Percentiles rank a stretch among this genome's conserved stretches.
These are phyloP conservation scores for Acleris sparsana DNA, from an alignment of 2,888 invertebrate genomes.

Conservation along the genomic window DNA sequence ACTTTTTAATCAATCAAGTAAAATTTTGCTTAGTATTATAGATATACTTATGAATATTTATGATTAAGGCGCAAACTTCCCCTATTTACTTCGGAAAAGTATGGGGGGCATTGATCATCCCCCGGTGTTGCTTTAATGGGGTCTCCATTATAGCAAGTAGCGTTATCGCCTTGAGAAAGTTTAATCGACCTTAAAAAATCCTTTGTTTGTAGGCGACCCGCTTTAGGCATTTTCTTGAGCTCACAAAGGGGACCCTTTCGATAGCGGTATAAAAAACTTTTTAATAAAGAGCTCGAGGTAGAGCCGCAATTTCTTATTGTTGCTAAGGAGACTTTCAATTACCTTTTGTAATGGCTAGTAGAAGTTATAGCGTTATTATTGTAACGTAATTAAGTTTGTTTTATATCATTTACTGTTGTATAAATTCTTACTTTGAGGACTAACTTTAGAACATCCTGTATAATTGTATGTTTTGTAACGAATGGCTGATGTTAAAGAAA, in stretches of 20 bases:
- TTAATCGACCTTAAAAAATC: slow-evolving; percentile 68
- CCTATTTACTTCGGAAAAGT: slow-evolving; percentile 21
- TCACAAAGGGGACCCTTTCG: slow-evolving; percentile 40
- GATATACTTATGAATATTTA: slow-evolving; percentile 8
- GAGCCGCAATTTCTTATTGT: slow-evolving; percentile 53
- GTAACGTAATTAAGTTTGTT: slow-evolving; percentile 38
- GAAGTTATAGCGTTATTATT: slow-evolving; percentile 41
- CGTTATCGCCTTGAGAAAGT: slow-evolving; percentile 59
- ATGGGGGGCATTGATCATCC: slow-evolving; percentile 30
- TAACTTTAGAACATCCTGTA: too few species aligned
- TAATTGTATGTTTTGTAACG: too few species aligned
- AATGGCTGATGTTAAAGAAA: background rate
- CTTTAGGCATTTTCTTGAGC: slow-evolving; percentile 45
- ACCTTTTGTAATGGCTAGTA: slow-evolving; percentile 46
- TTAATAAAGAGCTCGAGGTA: slow-evolving; percentile 36
- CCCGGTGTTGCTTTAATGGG: slow-evolving; percentile 35
- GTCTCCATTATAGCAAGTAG: slow-evolving; percentile 38
- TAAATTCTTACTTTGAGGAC: too few species aligned
- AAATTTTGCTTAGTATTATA: slow-evolving; percentile 6
- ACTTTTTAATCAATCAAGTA: slow-evolving; percentile 16
- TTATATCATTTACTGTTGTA: slow-evolving; percentile 2
- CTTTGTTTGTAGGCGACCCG: slow-evolving; percentile 57
- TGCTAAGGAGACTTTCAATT: slow-evolving; percentile 55
- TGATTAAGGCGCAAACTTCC: slow-evolving; percentile 11
- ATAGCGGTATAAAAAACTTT: slow-evolving; percentile 44